A percentile compares a stretch with the other conserved stretches of the same genome.
Evolutionary conservation across 2,797 vertebrate species (phyloP).

Genomic region (Rhabdophis nuchalis): DNA sequence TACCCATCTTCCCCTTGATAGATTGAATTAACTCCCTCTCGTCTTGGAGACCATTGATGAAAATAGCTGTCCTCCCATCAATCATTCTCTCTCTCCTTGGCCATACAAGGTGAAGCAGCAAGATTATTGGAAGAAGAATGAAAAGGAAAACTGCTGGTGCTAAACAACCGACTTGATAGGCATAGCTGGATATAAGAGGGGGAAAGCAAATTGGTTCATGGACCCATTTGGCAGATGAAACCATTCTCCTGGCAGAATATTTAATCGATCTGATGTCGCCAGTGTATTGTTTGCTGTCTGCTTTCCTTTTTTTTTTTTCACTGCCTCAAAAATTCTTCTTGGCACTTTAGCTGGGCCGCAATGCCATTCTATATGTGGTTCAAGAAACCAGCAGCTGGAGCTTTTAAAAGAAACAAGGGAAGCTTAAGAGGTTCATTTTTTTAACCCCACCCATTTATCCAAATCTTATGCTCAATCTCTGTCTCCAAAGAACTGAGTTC

Average conservation of each 20-base stretch:
- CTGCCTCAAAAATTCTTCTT: neutral
- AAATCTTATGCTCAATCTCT: neutral
- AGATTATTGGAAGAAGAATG: accelerated
- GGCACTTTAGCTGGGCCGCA: neutral
- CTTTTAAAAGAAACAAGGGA: neutral
- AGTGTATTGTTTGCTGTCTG: neutral
- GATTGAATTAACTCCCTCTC: conserved; percentile 63
- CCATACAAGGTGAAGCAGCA: conserved; percentile 61
- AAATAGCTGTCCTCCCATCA: conserved; percentile 69
- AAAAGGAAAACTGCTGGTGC: neutral
- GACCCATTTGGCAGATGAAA: neutral
- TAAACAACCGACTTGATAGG: neutral
- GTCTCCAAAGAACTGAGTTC: neutral
- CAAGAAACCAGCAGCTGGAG: neutral
- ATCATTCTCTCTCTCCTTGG: conserved; percentile 70
- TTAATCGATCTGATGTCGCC: neutral
- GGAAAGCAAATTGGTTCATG: accelerated
- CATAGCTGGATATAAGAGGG: neutral
- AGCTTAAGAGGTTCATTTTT: neutral
- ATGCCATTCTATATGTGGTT: neutral
- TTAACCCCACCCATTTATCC: neutral
- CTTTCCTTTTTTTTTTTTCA: neutral
- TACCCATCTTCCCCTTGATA: conserved; percentile 31
- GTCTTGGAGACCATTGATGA: conserved; percentile 70
- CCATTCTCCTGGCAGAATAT: neutral